These are phyloP conservation scores for Redunca redunca DNA, from an alignment of 2,113 vertebrate species.

Conservation along the genomic window DNA sequence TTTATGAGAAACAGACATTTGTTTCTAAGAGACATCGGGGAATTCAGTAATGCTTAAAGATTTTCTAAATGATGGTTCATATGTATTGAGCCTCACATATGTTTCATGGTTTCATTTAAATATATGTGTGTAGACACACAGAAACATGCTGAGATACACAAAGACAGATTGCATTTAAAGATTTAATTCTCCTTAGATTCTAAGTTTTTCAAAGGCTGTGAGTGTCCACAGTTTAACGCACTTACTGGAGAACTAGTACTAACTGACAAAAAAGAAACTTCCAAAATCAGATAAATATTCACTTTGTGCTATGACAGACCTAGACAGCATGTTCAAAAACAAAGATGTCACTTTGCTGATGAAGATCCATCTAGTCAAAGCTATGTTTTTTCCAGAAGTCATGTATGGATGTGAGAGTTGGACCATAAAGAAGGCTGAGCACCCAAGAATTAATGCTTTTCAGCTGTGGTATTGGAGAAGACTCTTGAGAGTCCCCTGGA, in stretches of 20 bases:
- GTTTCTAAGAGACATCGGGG: constrained; percentile 29
- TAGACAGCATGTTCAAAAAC: not conserved
- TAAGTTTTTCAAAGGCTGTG: not conserved
- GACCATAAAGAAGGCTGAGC: not conserved
- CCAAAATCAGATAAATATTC: not conserved
- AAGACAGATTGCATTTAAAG: not conserved
- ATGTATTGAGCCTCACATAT: not conserved
- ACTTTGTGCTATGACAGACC: not conserved
- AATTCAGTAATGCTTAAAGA: constrained; percentile 44
- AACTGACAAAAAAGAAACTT: not conserved
- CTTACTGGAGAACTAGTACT: not conserved
- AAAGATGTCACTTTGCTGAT: not conserved
- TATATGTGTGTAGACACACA: not conserved
- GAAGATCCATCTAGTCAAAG: not conserved
- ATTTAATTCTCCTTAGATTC: not conserved
- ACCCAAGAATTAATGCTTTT: not conserved
- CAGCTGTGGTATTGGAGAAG: not conserved
- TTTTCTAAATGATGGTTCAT: constrained; percentile 5
- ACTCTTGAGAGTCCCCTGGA: not conserved
- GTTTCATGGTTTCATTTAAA: constrained; percentile 36
- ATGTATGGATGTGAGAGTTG: not conserved
- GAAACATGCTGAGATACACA: not conserved
- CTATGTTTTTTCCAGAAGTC: not conserved
- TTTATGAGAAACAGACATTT: constrained; percentile 53
- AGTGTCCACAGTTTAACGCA: not conserved